Percentiles rank a stretch among this genome's conserved stretches.
Conservation (phyloP, 2,797 vertebrate species). For the Channallabes apus region DNA sequence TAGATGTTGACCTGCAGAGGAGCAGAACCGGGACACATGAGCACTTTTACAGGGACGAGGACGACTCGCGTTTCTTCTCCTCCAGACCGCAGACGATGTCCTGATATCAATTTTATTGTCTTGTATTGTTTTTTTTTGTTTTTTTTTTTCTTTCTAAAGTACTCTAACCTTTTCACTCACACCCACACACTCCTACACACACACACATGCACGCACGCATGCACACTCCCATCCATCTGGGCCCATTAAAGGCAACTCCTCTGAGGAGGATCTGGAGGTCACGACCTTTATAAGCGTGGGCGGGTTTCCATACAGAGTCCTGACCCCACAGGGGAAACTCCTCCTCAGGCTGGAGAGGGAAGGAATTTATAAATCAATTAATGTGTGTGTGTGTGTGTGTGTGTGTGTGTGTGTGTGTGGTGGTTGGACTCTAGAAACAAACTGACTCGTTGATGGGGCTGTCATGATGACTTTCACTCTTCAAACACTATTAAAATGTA, state of each 20-base stretch:
- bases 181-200: background rate
- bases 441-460: no score
- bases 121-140: background rate
- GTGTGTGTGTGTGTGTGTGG: constrained; percentile 5
- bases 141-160: background rate
- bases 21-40: background rate
- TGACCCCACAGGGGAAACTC: constrained; percentile 16
- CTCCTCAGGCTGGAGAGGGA: constrained; percentile 33
- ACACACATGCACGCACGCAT: no score
- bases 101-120: background rate
- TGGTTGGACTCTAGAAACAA: background rate
- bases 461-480: background rate
- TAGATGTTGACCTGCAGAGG: constrained; percentile 92
- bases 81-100: background rate
- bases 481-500: background rate
- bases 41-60: background rate
- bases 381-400: constrained; percentile 22
- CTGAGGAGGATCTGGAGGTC: constrained; percentile 46
- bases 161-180: constrained; percentile 1
- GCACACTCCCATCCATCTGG: constrained; percentile 48
- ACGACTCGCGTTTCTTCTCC: background rate
- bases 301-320: constrained; percentile 40
- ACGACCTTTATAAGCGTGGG: constrained; percentile 21
- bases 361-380: constrained; percentile 44
- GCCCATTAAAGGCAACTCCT: constrained; percentile 35